These are phyloP conservation scores for Sparidentex hasta DNA, from an alignment of 2,797 vertebrate genomes.

Conservation along the genomic window DNA sequence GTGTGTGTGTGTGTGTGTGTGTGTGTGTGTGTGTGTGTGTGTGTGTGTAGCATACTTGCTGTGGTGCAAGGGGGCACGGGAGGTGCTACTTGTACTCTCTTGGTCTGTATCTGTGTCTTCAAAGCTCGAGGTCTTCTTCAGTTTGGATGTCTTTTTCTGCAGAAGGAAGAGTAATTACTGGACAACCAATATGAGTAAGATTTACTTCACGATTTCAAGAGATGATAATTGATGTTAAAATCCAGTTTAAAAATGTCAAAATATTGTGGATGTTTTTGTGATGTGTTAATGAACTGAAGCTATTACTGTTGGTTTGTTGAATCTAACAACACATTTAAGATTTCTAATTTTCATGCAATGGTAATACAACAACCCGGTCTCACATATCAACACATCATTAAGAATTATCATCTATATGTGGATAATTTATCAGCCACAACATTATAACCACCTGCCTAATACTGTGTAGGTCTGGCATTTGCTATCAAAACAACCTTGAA, in stretches of 20 bases:
- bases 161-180: background rate
- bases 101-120: slow-evolving; percentile 92
- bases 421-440: too few species aligned
- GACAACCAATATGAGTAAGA: background rate
- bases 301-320: too few species aligned
- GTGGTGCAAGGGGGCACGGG: slow-evolving; percentile 86
- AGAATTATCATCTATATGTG: background rate
- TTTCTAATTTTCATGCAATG: too few species aligned
- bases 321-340: too few species aligned
- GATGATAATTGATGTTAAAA: background rate
- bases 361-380: too few species aligned
- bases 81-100: slow-evolving; percentile 88
- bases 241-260: background rate
- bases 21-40: slow-evolving; percentile 1
- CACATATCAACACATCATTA: background rate
- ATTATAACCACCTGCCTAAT: too few species aligned
- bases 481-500: too few species aligned
- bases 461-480: too few species aligned
- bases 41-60: slow-evolving; percentile 82
- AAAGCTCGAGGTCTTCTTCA: slow-evolving; percentile 91
- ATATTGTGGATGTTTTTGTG: background rate
- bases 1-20: too few species aligned
- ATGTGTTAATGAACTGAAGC: too few species aligned
- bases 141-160: slow-evolving; percentile 93
- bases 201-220: background rate